phyloP scores from a whole-genome alignment of 1,140 invertebrate genomes.

The Trichogramma pretiosum region DNA sequence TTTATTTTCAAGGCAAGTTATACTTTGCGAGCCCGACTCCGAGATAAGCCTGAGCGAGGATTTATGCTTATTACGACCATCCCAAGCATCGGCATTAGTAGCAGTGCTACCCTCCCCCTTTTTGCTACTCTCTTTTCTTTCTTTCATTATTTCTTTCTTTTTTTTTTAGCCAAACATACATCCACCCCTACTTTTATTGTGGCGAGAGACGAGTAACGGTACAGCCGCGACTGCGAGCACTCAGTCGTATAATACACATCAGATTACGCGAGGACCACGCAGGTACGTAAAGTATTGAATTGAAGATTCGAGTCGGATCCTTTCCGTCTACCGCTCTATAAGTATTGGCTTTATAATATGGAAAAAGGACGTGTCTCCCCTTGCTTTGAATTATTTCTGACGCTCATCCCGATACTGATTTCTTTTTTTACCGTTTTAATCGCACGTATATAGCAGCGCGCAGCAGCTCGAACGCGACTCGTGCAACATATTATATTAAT shows the following conservation, averaged over 20 bases:
- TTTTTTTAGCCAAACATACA: conserved; percentile 19
- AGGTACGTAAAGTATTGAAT: no score
- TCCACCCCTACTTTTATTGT: conserved; percentile 19
- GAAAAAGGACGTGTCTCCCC: conserved; percentile 29
- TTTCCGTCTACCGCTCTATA: no score
- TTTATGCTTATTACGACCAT: conserved; percentile 46
- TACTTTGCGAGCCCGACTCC: conserved; percentile 38
- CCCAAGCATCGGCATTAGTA: conserved; percentile 19
- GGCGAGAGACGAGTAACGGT: conserved; percentile 28
- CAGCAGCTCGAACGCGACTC: no score
- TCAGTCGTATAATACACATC: conserved; percentile 33
- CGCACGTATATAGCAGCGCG: no score
- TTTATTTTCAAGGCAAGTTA: conserved; percentile 46
- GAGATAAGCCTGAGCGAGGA: conserved; percentile 43
- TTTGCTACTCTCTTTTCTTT: no score
- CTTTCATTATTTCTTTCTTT: no score
- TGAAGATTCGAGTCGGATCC: no score
- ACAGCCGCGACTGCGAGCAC: conserved; percentile 6
- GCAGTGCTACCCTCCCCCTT: conserved; percentile 18
- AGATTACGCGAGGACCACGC: conserved; percentile 34
- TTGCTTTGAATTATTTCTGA: conserved; percentile 16
- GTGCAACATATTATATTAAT: no score
- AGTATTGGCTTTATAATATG: conserved; percentile 39
- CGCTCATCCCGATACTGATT: conserved; percentile 17
- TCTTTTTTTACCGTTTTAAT: conserved; percentile 18